These are phyloP conservation scores for Sphenopsis melanotis DNA, from an alignment of 2,797 vertebrate genomes.

Conservation along the genomic window DNA sequence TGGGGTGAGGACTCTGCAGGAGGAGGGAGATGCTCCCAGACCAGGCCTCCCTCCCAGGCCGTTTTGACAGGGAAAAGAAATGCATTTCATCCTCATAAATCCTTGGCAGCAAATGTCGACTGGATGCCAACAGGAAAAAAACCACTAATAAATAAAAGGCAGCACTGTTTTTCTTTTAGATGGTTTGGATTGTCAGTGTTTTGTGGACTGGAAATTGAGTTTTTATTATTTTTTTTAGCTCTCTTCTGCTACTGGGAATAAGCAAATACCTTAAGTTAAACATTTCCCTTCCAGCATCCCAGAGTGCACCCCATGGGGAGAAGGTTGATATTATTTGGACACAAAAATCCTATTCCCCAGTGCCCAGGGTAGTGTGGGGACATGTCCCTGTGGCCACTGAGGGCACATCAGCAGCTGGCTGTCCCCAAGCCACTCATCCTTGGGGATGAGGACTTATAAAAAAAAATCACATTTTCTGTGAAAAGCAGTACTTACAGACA, in stretches of 20 bases:
- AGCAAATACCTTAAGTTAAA: not conserved
- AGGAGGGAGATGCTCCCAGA: not conserved
- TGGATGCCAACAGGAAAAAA: conserved; percentile 1
- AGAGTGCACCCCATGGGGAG: not conserved
- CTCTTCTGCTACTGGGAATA: not conserved
- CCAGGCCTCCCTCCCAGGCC: not conserved
- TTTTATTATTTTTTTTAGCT: not conserved
- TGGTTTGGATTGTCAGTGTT: not conserved
- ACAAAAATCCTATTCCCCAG: not conserved
- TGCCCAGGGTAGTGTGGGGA: not conserved
- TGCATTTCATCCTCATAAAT: conserved; percentile 31
- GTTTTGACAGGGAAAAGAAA: not conserved
- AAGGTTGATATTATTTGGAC: not conserved
- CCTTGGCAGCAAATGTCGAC: not conserved
- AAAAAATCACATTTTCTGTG: not conserved
- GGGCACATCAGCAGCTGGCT: not conserved
- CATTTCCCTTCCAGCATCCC: not conserved
- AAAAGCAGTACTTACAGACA: not conserved
- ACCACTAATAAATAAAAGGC: conserved; percentile 16
- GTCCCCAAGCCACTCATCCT: not conserved
- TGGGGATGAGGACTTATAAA: not conserved
- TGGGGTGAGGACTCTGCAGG: accelerated
- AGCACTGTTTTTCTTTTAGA: not conserved
- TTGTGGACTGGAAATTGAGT: not conserved
- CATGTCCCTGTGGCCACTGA: not conserved